A percentile compares a stretch with the other conserved stretches of the same genome.
Conservation (phyloP, 1,140 invertebrate species). For the Leptinotarsa undecemlineata region DNA sequence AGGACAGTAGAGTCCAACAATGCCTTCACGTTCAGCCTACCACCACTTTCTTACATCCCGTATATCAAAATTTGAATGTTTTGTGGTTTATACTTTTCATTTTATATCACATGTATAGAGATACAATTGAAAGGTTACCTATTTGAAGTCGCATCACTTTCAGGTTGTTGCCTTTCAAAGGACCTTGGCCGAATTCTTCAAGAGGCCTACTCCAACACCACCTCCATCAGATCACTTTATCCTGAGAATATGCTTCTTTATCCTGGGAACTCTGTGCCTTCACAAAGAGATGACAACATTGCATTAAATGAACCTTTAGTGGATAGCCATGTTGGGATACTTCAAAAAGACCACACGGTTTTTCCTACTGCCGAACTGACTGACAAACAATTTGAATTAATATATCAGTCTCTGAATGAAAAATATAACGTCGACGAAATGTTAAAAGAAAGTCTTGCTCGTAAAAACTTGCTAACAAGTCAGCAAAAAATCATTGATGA, state of each 20-base stretch:
- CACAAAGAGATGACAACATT: neutral
- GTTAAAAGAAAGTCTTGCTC: constrained; percentile 38
- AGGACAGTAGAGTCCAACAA: no score
- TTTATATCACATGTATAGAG: no score
- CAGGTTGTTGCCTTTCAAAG: constrained; percentile 40
- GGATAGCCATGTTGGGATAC: constrained; percentile 25
- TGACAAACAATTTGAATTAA: constrained; percentile 30
- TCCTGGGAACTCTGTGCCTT: neutral
- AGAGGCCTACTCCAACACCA: constrained; percentile 30
- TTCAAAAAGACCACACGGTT: constrained; percentile 15
- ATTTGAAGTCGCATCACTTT: constrained; percentile 23
- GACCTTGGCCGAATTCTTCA: constrained; percentile 35
- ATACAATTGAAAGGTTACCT: no score
- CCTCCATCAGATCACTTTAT: neutral
- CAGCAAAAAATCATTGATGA: constrained; percentile 51
- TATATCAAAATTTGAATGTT: no score
- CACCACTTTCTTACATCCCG: no score
- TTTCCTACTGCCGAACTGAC: constrained; percentile 46
- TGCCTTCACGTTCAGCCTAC: no score
- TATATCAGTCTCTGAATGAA: neutral
- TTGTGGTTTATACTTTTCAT: no score
- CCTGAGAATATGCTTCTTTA: neutral
- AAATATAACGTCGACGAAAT: constrained; percentile 39
- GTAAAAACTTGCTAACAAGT: constrained; percentile 32
- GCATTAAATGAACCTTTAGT: constrained; percentile 28